Evolutionary conservation across 2,888 invertebrate genomes (phyloP), one percentile per base, ranked within the genome.

Genomic region (Papilio protenor): DNA sequence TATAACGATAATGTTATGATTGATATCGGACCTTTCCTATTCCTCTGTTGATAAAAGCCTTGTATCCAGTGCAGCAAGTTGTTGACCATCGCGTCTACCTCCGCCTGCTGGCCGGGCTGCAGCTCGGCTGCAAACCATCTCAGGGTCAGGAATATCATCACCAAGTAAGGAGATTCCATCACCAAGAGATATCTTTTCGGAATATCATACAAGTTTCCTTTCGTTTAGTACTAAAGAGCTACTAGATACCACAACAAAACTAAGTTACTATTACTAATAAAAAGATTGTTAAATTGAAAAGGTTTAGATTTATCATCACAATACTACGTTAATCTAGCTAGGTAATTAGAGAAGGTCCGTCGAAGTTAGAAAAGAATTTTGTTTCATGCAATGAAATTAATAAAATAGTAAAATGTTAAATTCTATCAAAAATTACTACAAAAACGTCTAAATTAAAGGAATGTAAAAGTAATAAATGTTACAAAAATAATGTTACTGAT

Each of bases 1-100:
- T 59, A 23, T 12, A 14, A 59, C 21, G 23, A 18, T 2, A 40
- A 40, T n/a, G 40, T 64, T 40, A 40, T n/a, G 40, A 40, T 11
- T 40, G n/a, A 40, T 66, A 11, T 83, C 91, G 89, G 90, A 95
- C 95, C 95, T 95, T 94, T 95, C 88, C 95, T 92, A 87, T 90
- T 94, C 83, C 89, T 92, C 86, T 96, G 96, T 81, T 95, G 95
- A 87, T 97, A 96, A 79, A 96, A 95, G 82, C 96, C 96, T 88
- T 97, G 97, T 81, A 97, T 95, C 97, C 97, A 97, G 82, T 96
- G 96, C 79, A 97, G 95, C 82, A 97, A 96, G 87, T 97, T 96
- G 88, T 96, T 95, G 77, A 97, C 97, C 96, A 97, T 97, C 87
- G 96, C 96, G 86, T 97, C 97, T 75, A 96, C 95, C 81, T 95